These are phyloP conservation scores for Anolis sagrei DNA, from an alignment of 2,113 vertebrate species.

Conservation along the genomic window DNA sequence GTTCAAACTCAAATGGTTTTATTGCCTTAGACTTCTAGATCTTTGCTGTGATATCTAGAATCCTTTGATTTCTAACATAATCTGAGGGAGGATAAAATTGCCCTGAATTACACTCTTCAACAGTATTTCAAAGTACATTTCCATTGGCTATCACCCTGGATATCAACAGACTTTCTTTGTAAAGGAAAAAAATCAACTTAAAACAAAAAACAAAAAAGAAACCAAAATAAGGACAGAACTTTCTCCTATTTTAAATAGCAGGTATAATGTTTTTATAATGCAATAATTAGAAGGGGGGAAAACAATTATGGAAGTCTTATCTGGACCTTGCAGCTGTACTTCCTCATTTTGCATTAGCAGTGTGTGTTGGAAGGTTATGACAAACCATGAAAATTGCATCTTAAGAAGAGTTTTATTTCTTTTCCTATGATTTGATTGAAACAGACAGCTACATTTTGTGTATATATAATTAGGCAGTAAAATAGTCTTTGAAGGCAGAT, in stretches of 20 bases:
- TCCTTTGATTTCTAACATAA: conserved; percentile 57
- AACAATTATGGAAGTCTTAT: conserved; percentile 81
- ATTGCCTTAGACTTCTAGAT: conserved; percentile 41
- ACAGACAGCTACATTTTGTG: conserved; percentile 87
- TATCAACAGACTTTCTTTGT: conserved; percentile 55
- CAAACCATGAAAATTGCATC: conserved; percentile 83
- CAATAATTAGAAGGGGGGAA: conserved; percentile 80
- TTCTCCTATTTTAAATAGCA: conserved; percentile 73
- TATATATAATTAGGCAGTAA: conserved; percentile 88
- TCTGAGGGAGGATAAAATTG: conserved; percentile 47
- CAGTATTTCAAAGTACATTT: conserved; percentile 68
- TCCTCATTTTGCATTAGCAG: conserved; percentile 70
- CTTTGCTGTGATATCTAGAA: conserved; percentile 36
- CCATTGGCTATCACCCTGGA: conserved; percentile 67
- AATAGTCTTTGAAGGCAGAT: conserved; percentile 85
- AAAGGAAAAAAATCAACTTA: background rate
- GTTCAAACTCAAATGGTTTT: conserved; percentile 36
- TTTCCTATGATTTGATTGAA: conserved; percentile 85
- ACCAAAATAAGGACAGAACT: conserved; percentile 62
- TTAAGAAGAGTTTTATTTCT: conserved; percentile 84
- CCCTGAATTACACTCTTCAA: conserved; percentile 64
- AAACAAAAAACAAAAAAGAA: conserved; percentile 14
- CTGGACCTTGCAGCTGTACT: conserved; percentile 79
- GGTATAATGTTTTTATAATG: conserved; percentile 83
- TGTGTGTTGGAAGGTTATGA: conserved; percentile 79